Percentiles rank a stretch among this genome's conserved stretches.
Conservation (phyloP, 2,113 vertebrate genomes). For the Anas platyrhynchos region DNA sequence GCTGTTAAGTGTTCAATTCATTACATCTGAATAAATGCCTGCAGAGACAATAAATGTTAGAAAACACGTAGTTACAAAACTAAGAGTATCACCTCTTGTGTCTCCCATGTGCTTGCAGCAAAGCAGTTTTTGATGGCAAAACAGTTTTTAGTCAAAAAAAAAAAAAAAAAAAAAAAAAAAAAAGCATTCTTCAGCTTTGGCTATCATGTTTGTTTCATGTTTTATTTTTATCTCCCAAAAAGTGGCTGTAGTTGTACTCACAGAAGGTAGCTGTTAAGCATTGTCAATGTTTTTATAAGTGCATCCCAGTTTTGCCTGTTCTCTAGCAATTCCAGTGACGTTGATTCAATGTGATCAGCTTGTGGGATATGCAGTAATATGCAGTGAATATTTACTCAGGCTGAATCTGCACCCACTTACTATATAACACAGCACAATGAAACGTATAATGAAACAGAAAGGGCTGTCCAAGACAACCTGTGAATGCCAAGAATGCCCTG, state of each 20-base stretch:
- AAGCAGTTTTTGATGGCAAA: not conserved
- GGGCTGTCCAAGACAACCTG: accelerated
- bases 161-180: too few species aligned
- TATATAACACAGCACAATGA: not conserved
- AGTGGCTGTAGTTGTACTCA: not conserved
- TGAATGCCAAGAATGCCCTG: too few species aligned
- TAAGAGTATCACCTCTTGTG: not conserved
- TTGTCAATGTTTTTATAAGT: not conserved
- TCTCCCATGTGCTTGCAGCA: too few species aligned
- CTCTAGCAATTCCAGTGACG: too few species aligned
- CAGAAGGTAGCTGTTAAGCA: not conserved
- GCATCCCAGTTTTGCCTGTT: not conserved
- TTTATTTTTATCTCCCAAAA: not conserved
- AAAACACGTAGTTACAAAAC: not conserved
- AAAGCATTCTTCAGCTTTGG: not conserved
- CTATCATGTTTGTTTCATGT: accelerated
- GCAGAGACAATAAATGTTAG: not conserved
- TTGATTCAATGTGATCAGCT: not conserved
- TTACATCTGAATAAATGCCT: not conserved
- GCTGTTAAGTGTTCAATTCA: not conserved
- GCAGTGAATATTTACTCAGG: not conserved
- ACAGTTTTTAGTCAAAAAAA: not conserved
- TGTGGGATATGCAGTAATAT: accelerated
- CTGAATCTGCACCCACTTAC: too few species aligned
- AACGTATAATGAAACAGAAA: not conserved